Evolutionary conservation across 2,113 vertebrate species (phyloP), one percentile per base, ranked within the genome.

Genomic region (Chaetodon auriga): DNA sequence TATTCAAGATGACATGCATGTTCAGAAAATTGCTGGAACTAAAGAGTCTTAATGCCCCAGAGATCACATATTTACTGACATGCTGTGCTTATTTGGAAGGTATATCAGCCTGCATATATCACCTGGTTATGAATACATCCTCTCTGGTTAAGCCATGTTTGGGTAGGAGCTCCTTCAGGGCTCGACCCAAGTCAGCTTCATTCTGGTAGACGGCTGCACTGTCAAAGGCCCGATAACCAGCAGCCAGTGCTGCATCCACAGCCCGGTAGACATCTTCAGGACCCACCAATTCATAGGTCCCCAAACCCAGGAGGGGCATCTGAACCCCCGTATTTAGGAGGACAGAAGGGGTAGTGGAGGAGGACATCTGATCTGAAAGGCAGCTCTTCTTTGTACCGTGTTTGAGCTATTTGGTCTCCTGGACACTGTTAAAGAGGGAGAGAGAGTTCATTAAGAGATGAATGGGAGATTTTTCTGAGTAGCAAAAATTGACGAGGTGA

Each of bases 221-320:
- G 83, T 97, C 96, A 68, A 97, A 96, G 16, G 95, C 83, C 18
- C 95, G 92, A 68, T 96, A 97, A 10, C 96, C 96, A 5, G 90
- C 91, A 35, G 73, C 89, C 72, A 97, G 78, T 0, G 96, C 95
- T 0, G 95, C 94, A 1, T 97, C 95, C 71, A 96, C 89, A 1
- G 93, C 92, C 61, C 6, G 66, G 55, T 75, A 66, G 2, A 95
- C 89, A 0, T 87, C 82, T 60, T 95, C 93, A 43, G 80, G 7
- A 9, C 88, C 94, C 0, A 64, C 23, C 77, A 97, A 62, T 62
- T 93, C 94, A 82, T 94, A 96, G 16, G 95, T 97, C 54, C 96
- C 96, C 63, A 97, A 70, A n/a, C 96, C 96, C 81, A 97, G 55
- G 19, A 96, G 84, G 0, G 96, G 96, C 96, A 97, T 97, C n/a